A percentile compares a stretch with the other conserved stretches of the same genome.
These are phyloP conservation scores for Blomia tropicalis DNA, from an alignment of 2,888 invertebrate species.

Conservation along the genomic window DNA sequence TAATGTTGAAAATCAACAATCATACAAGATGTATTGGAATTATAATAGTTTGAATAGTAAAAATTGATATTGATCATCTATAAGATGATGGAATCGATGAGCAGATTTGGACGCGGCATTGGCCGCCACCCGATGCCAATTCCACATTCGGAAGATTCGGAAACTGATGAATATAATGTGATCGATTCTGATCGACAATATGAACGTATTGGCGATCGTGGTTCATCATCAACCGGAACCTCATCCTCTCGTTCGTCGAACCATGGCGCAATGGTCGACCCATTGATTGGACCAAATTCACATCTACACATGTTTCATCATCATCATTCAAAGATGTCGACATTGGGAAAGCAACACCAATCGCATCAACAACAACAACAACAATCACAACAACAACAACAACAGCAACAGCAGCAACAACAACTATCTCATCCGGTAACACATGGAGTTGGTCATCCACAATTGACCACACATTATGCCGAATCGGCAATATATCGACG, in stretches of 20 bases:
- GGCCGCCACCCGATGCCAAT: conserved; percentile 9
- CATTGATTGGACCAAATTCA: neutral
- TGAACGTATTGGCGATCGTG: conserved; percentile 24
- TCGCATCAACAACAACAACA: neutral
- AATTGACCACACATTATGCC: conserved; percentile 20
- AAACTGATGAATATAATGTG: conserved; percentile 23
- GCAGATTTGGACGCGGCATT: conserved; percentile 16
- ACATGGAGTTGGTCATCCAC: neutral
- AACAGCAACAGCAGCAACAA: too few relatives aligned
- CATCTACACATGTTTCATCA: neutral
- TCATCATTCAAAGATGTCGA: neutral
- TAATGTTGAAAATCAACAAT: too few relatives aligned
- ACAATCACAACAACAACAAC: too few relatives aligned
- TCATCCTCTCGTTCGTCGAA: conserved; percentile 19
- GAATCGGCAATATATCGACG: conserved; percentile 23
- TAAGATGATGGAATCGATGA: conserved; percentile 20
- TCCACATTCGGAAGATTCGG: conserved; percentile 21
- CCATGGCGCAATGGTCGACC: conserved; percentile 13
- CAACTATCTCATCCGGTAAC: too few relatives aligned
- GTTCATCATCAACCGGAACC: conserved; percentile 7
- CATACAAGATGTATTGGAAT: too few relatives aligned
- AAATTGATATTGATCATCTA: too few relatives aligned
- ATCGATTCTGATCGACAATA: conserved; percentile 22
- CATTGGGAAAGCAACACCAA: neutral
- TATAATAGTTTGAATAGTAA: too few relatives aligned